Evolutionary conservation across 1,140 invertebrate species (phyloP).

Genomic region (Bombus haemorrhoidalis): DNA sequence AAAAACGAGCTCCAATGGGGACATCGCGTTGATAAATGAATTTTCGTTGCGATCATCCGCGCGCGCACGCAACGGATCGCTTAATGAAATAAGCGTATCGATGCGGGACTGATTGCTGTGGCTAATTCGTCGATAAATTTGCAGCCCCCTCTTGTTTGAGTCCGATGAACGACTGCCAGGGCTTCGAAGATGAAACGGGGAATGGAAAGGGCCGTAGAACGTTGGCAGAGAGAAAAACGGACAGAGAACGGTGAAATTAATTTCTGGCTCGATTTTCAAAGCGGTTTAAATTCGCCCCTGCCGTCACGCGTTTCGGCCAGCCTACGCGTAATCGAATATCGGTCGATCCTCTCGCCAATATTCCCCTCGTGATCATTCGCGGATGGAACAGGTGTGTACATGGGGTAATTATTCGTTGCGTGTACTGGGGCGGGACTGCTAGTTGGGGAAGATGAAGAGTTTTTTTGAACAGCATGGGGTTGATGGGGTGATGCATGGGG

Average conservation of each 20-base stretch:
- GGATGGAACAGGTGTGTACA: slow-evolving; percentile 11
- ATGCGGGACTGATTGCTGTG: slow-evolving; percentile 57
- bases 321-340: slow-evolving; percentile 37
- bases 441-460: neutral
- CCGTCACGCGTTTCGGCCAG: neutral
- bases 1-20: neutral
- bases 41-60: slow-evolving; percentile 30
- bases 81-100: slow-evolving; percentile 72
- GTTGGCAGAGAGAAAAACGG: neutral
- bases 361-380: neutral
- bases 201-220: neutral
- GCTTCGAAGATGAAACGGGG: neutral
- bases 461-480: neutral
- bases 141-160: slow-evolving; percentile 14
- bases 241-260: slow-evolving; percentile 35
- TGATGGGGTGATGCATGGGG: too few species aligned
- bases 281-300: slow-evolving; percentile 26
- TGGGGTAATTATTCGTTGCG: slow-evolving; percentile 9
- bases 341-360: slow-evolving; percentile 1
- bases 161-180: too few species aligned
- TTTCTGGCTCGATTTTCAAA: slow-evolving; percentile 56
- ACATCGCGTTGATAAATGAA: slow-evolving; percentile 68
- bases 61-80: slow-evolving; percentile 21
- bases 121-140: slow-evolving; percentile 74
- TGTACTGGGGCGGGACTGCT: neutral